Evolutionary conservation across 30 jellyfish, hydroid and myxozoan genomes (phyloP).

Genomic region (Hydra vulgaris): DNA sequence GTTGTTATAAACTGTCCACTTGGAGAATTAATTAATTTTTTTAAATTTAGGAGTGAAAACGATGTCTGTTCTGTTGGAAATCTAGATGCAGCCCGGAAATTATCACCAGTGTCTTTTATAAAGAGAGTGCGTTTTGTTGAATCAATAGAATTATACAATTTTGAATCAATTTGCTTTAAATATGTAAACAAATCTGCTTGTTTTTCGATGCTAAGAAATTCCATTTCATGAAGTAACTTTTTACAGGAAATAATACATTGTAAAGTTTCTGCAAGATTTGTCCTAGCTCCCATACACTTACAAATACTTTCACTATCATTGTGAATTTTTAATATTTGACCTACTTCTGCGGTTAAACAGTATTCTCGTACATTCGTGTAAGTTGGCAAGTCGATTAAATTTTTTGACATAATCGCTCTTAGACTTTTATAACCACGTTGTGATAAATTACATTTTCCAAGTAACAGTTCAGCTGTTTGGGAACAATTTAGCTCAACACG

Average conservation of each 20-base stretch:
- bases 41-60: slow-evolving; percentile 4
- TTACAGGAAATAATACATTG: slow-evolving; percentile 15
- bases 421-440: slow-evolving; percentile 15
- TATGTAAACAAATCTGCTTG: background rate
- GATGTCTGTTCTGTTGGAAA: slow-evolving; percentile 21
- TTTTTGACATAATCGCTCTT: slow-evolving; percentile 6
- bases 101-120: slow-evolving; percentile 21
- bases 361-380: slow-evolving; percentile 8
- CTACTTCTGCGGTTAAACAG: slow-evolving; percentile 9
- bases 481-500: background rate
- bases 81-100: slow-evolving; percentile 8
- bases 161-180: background rate
- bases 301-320: background rate
- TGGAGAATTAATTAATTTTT: background rate
- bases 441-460: slow-evolving; percentile 19
- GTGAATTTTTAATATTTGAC: background rate
- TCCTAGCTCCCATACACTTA: slow-evolving; percentile 9
- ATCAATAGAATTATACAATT: background rate
- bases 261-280: slow-evolving; percentile 17
- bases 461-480: slow-evolving; percentile 22
- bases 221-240: background rate
- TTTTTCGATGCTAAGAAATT: background rate
- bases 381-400: slow-evolving; percentile 4
- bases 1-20: slow-evolving; percentile 14
- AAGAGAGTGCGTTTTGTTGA: slow-evolving; percentile 8